Conservation (phyloP, 2,113 vertebrate species). For the Corythoichthys haematopterus region DNA sequence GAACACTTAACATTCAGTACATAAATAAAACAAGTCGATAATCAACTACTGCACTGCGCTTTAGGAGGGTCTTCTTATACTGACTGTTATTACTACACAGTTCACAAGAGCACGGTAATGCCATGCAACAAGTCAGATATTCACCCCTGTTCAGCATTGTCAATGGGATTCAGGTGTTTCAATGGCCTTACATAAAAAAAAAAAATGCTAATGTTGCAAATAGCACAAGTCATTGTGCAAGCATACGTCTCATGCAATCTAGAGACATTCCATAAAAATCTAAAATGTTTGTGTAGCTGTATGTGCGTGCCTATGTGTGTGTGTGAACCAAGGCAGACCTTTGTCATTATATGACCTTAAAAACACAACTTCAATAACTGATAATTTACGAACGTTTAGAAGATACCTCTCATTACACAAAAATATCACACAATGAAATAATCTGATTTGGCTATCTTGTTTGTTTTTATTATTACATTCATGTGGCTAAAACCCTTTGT, state of each 20-base stretch:
- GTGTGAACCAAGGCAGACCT: background rate
- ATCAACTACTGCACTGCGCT: constrained; percentile 21
- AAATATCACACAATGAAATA: background rate
- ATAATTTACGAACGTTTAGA: background rate
- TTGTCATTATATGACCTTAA: background rate
- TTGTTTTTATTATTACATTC: background rate
- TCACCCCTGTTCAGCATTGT: constrained; percentile 32
- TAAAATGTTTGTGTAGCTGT: too few relatives aligned
- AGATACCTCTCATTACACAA: background rate
- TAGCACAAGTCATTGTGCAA: background rate
- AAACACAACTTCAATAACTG: background rate
- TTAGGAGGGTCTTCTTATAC: constrained; percentile 5
- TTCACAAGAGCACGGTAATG: constrained; percentile 24
- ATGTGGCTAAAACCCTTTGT: background rate
- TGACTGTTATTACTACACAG: constrained; percentile 4
- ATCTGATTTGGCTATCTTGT: background rate
- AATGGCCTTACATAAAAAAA: background rate
- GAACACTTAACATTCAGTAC: constrained; percentile 19
- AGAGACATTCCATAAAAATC: background rate
- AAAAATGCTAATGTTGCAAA: background rate
- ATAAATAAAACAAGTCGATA: constrained; percentile 4
- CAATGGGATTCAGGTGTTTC: constrained; percentile 3
- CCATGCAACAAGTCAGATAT: constrained; percentile 37
- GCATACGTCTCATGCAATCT: background rate
- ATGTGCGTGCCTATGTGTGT: too few relatives aligned